A percentile compares a stretch with the other conserved stretches of the same genome.
phyloP scores from a whole-genome alignment of 2,113 vertebrate species.

The Corydoras sp. region DNA sequence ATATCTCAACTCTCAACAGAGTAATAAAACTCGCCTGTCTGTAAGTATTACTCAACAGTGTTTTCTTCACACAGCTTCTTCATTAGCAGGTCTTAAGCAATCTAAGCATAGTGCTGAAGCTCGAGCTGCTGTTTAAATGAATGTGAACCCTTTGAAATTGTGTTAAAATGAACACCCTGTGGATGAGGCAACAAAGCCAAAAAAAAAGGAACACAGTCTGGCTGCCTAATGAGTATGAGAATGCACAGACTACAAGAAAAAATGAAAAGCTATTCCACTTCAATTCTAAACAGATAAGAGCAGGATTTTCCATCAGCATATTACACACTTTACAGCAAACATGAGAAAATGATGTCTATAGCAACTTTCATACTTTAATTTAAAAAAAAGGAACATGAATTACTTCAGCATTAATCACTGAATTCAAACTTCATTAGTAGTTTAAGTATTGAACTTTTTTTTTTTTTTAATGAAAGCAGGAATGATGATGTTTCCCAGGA shows the following conservation, averaged over 20 bases:
- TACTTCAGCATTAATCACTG: too few relatives aligned
- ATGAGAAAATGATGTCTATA: background rate
- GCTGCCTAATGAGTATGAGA: slow-evolving; percentile 32
- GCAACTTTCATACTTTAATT: background rate
- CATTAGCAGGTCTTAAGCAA: slow-evolving; percentile 13
- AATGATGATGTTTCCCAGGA: too few relatives aligned
- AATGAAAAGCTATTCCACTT: background rate
- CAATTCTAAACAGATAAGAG: slow-evolving; percentile 13
- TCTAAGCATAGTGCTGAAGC: background rate
- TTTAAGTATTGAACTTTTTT: too few relatives aligned
- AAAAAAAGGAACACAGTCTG: background rate
- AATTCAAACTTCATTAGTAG: too few relatives aligned
- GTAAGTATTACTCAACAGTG: slow-evolving; percentile 2
- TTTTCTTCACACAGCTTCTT: slow-evolving; percentile 5
- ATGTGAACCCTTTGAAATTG: slow-evolving; percentile 19
- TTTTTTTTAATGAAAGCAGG: too few relatives aligned
- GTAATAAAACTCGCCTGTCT: background rate
- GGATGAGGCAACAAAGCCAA: slow-evolving; percentile 14
- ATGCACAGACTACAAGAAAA: background rate
- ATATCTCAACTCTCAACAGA: too few relatives aligned
- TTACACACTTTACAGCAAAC: background rate
- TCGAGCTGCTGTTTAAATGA: background rate
- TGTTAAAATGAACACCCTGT: slow-evolving; percentile 8
- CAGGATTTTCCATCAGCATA: background rate
- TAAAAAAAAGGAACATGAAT: background rate